Conservation (phyloP, 2,113 vertebrate genomes). For the Galbula dea region DNA sequence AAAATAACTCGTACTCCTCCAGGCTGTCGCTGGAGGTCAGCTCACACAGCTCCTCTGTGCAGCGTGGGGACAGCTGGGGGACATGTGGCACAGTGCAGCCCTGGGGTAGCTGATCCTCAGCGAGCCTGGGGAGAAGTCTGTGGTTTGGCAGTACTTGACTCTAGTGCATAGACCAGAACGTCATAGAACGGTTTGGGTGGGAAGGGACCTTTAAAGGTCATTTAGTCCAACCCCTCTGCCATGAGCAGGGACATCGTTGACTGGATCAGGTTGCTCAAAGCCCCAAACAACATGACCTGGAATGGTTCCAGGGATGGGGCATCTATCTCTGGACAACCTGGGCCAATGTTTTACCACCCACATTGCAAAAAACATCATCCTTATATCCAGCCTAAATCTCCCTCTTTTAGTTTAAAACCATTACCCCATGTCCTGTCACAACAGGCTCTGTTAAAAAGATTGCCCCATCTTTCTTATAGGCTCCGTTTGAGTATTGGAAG, state of each 20-base stretch:
- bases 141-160: not conserved
- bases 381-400: not conserved
- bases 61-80: fast-evolving
- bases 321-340: not conserved
- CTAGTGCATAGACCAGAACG: not conserved
- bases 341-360: not conserved
- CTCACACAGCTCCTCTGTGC: fast-evolving
- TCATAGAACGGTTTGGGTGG: not conserved
- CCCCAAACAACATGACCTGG: not conserved
- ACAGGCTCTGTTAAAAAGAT: not conserved
- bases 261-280: not conserved
- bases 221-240: not conserved
- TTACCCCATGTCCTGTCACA: not conserved
- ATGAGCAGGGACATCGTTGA: not conserved
- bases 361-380: too few species aligned
- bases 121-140: not conserved
- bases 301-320: not conserved
- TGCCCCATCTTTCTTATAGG: too few species aligned
- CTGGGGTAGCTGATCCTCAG: not conserved
- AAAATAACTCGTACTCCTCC: not conserved
- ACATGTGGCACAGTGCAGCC: fast-evolving
- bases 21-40: not conserved
- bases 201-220: not conserved
- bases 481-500: too few species aligned
- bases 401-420: not conserved